Conservation (phyloP, 2,113 vertebrate species). For the Emydura subglobosa region DNA sequence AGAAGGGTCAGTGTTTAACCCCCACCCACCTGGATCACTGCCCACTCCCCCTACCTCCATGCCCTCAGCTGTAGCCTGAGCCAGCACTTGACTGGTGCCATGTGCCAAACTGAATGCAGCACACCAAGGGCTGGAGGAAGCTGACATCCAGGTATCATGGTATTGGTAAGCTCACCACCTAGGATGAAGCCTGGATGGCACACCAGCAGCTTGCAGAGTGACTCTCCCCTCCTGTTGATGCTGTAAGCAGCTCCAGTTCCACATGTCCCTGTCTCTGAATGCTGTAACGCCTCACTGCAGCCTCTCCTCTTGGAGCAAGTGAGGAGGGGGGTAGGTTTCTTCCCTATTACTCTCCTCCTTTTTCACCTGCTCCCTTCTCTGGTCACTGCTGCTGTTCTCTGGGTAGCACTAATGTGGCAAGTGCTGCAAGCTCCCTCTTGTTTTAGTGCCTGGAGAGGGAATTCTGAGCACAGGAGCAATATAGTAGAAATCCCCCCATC, state of each 20-base stretch:
- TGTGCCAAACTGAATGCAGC: not conserved
- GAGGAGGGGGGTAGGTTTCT: not conserved
- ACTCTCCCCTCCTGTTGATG: not conserved
- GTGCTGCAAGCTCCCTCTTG: not conserved
- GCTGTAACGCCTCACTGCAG: not conserved
- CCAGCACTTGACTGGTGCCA: not conserved
- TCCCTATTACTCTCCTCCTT: not conserved
- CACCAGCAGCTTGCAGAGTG: not conserved
- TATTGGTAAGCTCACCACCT: constrained; percentile 56
- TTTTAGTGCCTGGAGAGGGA: not conserved
- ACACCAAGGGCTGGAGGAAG: constrained; percentile 51
- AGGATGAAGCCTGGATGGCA: not conserved
- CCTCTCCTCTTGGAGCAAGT: not conserved
- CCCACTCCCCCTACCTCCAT: constrained; percentile 59
- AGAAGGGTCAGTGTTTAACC: constrained; percentile 92
- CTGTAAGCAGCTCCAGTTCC: not conserved
- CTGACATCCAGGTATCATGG: constrained; percentile 11
- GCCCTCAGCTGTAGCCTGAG: constrained; percentile 42
- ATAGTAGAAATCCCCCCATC: not conserved
- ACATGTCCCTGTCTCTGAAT: not conserved
- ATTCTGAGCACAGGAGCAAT: not conserved
- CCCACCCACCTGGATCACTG: constrained; percentile 64
- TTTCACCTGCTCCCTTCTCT: not conserved
- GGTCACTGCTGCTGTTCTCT: not conserved
- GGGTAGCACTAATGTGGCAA: not conserved